Base-by-base conservation (phyloP, 2,888 invertebrate species). In the Mythimna impura region DNA sequence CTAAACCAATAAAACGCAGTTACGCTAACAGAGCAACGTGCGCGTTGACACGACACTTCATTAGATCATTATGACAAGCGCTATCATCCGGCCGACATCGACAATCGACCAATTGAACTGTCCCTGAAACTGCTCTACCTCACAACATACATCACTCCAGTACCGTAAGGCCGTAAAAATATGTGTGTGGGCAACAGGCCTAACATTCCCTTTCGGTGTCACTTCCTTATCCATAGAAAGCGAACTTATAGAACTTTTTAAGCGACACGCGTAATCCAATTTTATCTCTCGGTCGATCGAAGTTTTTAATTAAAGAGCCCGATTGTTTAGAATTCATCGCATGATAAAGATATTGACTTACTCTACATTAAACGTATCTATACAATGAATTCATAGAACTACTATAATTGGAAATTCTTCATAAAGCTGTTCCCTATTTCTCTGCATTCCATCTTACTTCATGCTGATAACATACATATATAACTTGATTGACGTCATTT, bases 1-100 rank as follows among this genome's bases (percentile, higher is more conserved):
- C 22, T 43, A 54, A 64, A 67, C 22, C 22, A 73, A 50, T 66
- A 50, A 52, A 76, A 74, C 60, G 58, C 34, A 66, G 25, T 68
- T 73, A 83, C 66, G 50, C 20, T 65, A 69, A 73, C 76, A 68
- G 77, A 66, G 58, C 62, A 65, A 58, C 81, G 79, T 79, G 82
- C 77, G 76, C 78, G 73, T 78, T 71, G 83, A 81, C 74, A 76
- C 76, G 69, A 71, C 68, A 80, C 69, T 75, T 85, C 77, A 81
- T 84, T 83, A 76, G 66, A 80, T 80, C 78, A 84, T 88, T 88
- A 83, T 77, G 77, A 52, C 84, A 88, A 90, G 84, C 86, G 83
- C 72, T 84, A 74, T 82, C 88, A 86, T 91, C 90, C 91, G 89
- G 90, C 80, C 80, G 66, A 81, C 82, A 82, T 84, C 73, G 77